phyloP scores from a whole-genome alignment of 2,888 invertebrate species.

The Andrena bicolor region DNA sequence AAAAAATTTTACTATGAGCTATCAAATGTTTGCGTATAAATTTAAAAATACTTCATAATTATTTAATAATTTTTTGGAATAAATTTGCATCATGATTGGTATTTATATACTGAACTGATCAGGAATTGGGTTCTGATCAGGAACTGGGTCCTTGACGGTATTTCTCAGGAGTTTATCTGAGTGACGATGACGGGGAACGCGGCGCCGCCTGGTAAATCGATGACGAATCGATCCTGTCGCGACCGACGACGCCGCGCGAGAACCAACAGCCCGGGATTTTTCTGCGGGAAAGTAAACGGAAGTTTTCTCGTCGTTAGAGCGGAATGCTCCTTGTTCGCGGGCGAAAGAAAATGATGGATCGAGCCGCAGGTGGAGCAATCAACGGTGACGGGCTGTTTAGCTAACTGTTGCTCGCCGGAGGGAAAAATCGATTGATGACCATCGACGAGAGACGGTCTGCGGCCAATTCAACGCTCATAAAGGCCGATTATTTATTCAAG shows the following conservation, averaged over 20 bases:
- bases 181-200: conserved; percentile 12
- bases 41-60: no score
- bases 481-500: conserved; percentile 69
- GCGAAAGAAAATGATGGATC: not conserved
- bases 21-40: no score
- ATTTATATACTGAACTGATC: no score
- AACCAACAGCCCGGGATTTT: not conserved
- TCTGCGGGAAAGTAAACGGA: not conserved
- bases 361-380: not conserved
- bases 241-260: not conserved
- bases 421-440: conserved; percentile 16
- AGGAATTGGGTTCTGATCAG: no score
- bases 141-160: no score
- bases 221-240: conserved; percentile 22
- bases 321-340: no score
- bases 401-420: not conserved
- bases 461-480: conserved; percentile 45
- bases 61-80: no score
- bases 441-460: conserved; percentile 27
- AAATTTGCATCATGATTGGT: no score
- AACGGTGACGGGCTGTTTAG: not conserved
- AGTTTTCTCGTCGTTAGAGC: no score
- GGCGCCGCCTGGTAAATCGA: conserved; percentile 10
- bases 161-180: conserved; percentile 54
- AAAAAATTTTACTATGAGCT: no score